Base-by-base conservation (phyloP, 2,888 invertebrate genomes). In the Plutella xylostella region DNA sequence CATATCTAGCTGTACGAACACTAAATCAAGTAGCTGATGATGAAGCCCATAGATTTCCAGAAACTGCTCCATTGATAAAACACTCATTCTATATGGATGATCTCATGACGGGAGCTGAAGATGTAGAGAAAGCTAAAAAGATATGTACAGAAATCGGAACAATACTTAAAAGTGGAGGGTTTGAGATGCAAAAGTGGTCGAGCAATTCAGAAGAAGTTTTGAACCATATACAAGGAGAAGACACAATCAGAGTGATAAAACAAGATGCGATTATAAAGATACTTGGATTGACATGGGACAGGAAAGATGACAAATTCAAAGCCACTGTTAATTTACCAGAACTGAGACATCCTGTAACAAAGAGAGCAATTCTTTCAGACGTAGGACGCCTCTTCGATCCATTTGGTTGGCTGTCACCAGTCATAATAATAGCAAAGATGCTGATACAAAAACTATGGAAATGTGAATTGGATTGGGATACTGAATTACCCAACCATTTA, bases 141-240 rank as follows among this genome's bases (percentile, higher is more conserved):
- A 21, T 56, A 28, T 42, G 43, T 44, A 42, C 49, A 39, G 53
- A 59, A 40, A 41, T 56, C 4, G 55, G 45, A 7, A 37, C 14
- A 7, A 33, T 64, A 22, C 37, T 60, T 20, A 50, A 43, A 22
- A 47, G 48, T 21, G 61, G 58, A 33, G 58, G 59, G 7, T 60
- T 63, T 45, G 42, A 52, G 19, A 48, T 63, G 34, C 51, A 61
- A 31, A 55, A 62, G 45, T 55, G 54, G 55, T 46, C 48, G 7
- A 52, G 51, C 39, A 51, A 53, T 33, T 49, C 45, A 28, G 47
- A 47, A 37, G 48, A 51, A 42, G 39, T 53, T 14, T 43, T 51
- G 45, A 31, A 42, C 2, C 12, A 38, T 34, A 21, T 50, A 38
- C 31, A 45, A 30, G 30, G 34, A 15, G 20, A n/a, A 9, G 28